Evolutionary conservation across 2,797 vertebrate species (phyloP).

Genomic region (Sebastes glaucus): DNA sequence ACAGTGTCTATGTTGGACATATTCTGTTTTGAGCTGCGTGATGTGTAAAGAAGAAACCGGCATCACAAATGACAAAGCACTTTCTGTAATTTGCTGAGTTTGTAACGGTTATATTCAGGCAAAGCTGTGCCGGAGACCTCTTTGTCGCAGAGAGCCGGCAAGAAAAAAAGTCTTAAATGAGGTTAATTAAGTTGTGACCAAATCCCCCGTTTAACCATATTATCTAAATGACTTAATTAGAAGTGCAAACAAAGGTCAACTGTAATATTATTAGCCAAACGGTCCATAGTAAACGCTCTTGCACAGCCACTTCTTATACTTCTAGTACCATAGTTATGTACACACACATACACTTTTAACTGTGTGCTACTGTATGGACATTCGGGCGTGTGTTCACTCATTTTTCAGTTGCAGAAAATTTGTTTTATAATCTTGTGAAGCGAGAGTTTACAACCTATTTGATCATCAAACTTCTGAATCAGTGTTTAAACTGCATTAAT

Average conservation of each 20-base stretch:
- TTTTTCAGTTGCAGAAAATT: neutral
- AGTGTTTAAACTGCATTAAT: neutral
- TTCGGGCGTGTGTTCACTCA: neutral
- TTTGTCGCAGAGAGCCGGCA: neutral
- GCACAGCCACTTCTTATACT: neutral
- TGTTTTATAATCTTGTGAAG: neutral
- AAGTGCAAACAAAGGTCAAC: slow-evolving; percentile 1
- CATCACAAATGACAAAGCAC: neutral
- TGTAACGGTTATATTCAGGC: neutral
- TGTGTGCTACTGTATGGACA: neutral
- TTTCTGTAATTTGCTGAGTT: neutral
- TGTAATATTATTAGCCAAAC: neutral
- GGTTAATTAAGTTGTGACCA: neutral
- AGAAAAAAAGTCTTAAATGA: neutral
- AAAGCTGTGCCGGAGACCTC: neutral
- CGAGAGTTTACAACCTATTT: neutral
- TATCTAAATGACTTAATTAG: slow-evolving; percentile 1
- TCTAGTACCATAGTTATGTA: neutral
- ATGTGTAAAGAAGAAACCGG: neutral
- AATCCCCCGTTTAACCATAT: slow-evolving; percentile 1
- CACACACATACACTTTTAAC: neutral
- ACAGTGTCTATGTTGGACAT: neutral
- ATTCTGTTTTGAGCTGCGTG: neutral
- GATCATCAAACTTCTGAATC: neutral
- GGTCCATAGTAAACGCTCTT: neutral